Base-by-base conservation (phyloP, 2,113 vertebrate genomes). In the Hydrochoerus hydrochaeris region DNA sequence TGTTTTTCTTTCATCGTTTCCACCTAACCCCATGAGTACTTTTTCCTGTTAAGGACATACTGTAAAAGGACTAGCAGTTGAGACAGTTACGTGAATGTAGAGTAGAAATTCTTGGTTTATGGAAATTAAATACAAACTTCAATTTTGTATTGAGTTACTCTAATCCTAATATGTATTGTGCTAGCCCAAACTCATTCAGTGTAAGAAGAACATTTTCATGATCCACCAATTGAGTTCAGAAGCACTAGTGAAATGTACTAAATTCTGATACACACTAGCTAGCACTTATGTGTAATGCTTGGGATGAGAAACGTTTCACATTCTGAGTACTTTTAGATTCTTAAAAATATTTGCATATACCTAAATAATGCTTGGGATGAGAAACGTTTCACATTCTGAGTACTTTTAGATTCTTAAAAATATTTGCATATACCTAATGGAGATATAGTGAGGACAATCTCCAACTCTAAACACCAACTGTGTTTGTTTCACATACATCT, bases 41-140 rank as follows among this genome's bases (percentile, higher is more conserved):
- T 94, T 78, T 24, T 13, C 75, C 58, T 46, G 41, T 90, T 78
- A 57, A 67, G 60, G 12, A 38, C 60, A 7, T 35, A 58, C 69
- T 75, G 26, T 67, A 77, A 96, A 96, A 96, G 35, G 19, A 41
- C 81, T 63, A 85, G 69, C 9, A 69, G 69, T 73, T 54, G 54
- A 90, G 17, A 35, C n/a, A 78, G 41, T 7, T 35, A 12, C 63
- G 32, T 3, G 11, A 35, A 41, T 8, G 20, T 54, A 83, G 26
- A 85, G 32, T 41, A 4, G 5, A 32, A 57, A 83, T 38, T 32
- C n/a, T 82, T 82, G 32, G 20, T 63, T 92, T 88, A 67, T 17
- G 7, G 57, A 95, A 78, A 93, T 12, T 60, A 83, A 46, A 24
- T 17, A 44, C 67, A 46, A 75, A 80, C 57, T 87, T 49, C 44